Conservation (phyloP, 2,797 vertebrate species). For the Sebastes diaconus region DNA sequence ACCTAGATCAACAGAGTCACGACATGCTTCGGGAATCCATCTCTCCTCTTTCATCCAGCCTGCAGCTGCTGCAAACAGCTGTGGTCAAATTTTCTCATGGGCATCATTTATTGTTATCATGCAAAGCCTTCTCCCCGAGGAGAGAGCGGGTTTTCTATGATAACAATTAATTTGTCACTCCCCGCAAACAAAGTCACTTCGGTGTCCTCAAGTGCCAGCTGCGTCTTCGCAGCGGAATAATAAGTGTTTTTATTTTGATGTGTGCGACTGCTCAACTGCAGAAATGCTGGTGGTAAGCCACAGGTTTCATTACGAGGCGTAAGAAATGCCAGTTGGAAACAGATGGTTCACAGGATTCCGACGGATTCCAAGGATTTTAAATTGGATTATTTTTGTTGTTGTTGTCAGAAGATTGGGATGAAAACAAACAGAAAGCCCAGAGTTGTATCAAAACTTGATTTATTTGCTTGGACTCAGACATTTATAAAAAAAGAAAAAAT, state of each 20-base stretch:
- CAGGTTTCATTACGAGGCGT: conserved; percentile 11
- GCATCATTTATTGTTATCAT: conserved; percentile 47
- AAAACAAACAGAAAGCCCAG: neutral
- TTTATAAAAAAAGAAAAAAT: conserved; percentile 6
- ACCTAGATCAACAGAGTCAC: conserved; percentile 3
- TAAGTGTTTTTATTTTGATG: neutral
- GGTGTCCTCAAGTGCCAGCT: conserved; percentile 38
- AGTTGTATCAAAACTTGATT: conserved; percentile 58
- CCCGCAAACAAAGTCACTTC: conserved; percentile 50
- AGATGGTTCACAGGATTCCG: neutral
- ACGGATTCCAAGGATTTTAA: neutral
- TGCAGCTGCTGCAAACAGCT: conserved; percentile 62
- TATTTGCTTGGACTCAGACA: conserved; percentile 40
- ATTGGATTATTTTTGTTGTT: neutral
- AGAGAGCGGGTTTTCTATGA: conserved; percentile 13
- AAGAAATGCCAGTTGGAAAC: conserved; percentile 16
- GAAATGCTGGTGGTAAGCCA: conserved; percentile 14
- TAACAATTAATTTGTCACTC: conserved; percentile 36
- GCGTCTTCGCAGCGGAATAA: conserved; percentile 12
- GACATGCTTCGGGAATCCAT: conserved; percentile 18
- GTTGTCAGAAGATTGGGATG: neutral
- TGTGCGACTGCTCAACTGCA: neutral
- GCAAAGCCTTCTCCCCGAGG: conserved; percentile 11
- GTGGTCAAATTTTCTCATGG: conserved; percentile 38
- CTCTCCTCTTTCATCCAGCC: neutral